phyloP scores from a whole-genome alignment of 2,797 vertebrate species.

The Antennarius maculatus region DNA sequence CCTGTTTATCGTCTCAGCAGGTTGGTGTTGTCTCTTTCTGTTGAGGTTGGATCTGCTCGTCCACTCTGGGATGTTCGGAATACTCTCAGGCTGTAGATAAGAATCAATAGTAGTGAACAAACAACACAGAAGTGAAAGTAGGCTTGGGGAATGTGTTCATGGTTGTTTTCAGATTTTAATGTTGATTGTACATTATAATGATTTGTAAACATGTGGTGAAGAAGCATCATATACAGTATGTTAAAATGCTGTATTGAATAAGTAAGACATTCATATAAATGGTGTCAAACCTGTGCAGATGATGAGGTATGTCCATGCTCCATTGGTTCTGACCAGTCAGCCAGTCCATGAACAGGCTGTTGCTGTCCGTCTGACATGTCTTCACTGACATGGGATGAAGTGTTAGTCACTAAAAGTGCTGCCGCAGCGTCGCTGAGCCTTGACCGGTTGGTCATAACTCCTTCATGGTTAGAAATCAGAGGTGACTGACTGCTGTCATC shows the following conservation, averaged over 20 bases:
- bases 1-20: conserved; percentile 15
- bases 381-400: conserved; percentile 33
- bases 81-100: conserved; percentile 44
- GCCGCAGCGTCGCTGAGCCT: conserved; percentile 20
- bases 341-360: not conserved
- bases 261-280: not conserved
- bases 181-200: not conserved
- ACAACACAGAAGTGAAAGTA: not conserved
- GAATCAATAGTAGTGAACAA: not conserved
- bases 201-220: too few species aligned
- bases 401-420: conserved; percentile 20
- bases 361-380: conserved; percentile 40
- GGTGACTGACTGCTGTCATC: conserved; percentile 5
- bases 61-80: conserved; percentile 27
- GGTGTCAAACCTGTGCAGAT: conserved; percentile 49
- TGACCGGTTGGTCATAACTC: conserved; percentile 26
- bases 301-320: conserved; percentile 45
- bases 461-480: conserved; percentile 18
- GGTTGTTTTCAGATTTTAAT: not conserved
- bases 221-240: not conserved
- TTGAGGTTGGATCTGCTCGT: conserved; percentile 48
- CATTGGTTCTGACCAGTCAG: conserved; percentile 62
- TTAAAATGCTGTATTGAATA: not conserved
- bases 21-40: conserved; percentile 75
- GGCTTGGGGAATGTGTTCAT: not conserved